Percentiles rank a stretch among this genome's conserved stretches.
phyloP scores from a whole-genome alignment of 1,140 invertebrate species.

The Bombus sylvicola region DNA sequence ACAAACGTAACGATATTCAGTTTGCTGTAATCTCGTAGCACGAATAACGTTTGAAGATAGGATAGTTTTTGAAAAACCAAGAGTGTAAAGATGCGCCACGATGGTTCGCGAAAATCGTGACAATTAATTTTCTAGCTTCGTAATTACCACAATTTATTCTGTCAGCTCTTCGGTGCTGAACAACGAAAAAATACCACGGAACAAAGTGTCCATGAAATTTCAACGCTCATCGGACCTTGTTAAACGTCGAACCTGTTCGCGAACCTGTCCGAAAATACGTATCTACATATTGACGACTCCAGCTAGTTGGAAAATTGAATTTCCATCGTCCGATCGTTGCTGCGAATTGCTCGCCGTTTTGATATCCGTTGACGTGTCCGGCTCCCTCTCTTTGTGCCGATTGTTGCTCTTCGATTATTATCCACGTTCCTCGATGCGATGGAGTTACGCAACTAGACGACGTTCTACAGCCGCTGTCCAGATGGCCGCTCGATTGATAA shows the following conservation, averaged over 20 bases:
- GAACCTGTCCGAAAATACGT: conserved; percentile 45
- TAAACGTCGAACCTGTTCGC: conserved; percentile 58
- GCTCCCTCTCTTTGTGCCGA: not conserved
- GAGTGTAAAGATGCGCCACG: no score
- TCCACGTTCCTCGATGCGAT: not conserved
- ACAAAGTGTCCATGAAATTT: conserved; percentile 59
- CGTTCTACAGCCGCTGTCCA: not conserved
- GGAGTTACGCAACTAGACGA: conserved; percentile 29
- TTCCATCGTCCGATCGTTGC: conserved; percentile 64
- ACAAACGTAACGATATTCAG: no score
- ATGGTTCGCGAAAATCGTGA: not conserved
- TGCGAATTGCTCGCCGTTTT: conserved; percentile 65
- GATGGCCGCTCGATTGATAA: conserved; percentile 10
- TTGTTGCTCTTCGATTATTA: conserved; percentile 25
- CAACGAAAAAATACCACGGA: conserved; percentile 10
- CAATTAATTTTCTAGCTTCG: not conserved
- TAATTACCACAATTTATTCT: not conserved
- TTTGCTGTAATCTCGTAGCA: not conserved
- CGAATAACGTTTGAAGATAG: not conserved
- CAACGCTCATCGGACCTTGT: conserved; percentile 60
- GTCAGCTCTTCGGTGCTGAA: not conserved
- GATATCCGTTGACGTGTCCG: conserved; percentile 53
- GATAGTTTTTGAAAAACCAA: not conserved
- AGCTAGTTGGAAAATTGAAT: conserved; percentile 66
- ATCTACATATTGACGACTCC: conserved; percentile 44